Conservation (phyloP, 1,140 invertebrate genomes). For the Zaprionus ornatus region DNA sequence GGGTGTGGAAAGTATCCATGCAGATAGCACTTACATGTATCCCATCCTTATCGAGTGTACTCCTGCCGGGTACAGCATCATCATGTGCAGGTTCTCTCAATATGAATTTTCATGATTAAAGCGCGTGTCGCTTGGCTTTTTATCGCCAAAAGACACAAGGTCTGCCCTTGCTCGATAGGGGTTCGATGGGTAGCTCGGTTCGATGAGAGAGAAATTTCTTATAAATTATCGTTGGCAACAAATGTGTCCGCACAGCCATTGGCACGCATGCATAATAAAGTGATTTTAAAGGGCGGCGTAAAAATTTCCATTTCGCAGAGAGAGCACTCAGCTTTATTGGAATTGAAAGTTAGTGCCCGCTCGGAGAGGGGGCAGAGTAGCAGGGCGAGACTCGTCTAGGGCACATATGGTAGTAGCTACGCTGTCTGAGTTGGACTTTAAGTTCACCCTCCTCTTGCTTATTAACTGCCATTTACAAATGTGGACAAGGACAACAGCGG, state of each 20-base stretch:
- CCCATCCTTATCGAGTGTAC: constrained; percentile 25
- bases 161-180: not conserved
- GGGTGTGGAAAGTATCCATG: not conserved
- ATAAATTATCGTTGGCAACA: constrained; percentile 76
- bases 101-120: constrained; percentile 81
- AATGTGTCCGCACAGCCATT: constrained; percentile 68
- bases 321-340: constrained; percentile 80
- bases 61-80: constrained; percentile 4
- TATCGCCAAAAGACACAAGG: constrained; percentile 68
- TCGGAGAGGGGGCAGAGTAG: constrained; percentile 7
- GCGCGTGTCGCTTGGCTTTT: constrained; percentile 65
- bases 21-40: not conserved
- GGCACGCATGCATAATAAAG: constrained; percentile 80
- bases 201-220: constrained; percentile 72
- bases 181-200: constrained; percentile 32
- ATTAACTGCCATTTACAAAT: constrained; percentile 77
- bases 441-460: constrained; percentile 42
- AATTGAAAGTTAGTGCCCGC: constrained; percentile 57
- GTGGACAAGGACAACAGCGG: constrained; percentile 27
- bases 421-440: not conserved
- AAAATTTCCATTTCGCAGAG: constrained; percentile 70
- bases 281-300: constrained; percentile 81
- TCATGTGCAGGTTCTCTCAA: constrained; percentile 44
- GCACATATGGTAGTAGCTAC: constrained; percentile 27
- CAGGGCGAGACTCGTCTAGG: not conserved